Base-by-base conservation (phyloP, 2,888 invertebrate species). In the Eupeodes latifasciatus region DNA sequence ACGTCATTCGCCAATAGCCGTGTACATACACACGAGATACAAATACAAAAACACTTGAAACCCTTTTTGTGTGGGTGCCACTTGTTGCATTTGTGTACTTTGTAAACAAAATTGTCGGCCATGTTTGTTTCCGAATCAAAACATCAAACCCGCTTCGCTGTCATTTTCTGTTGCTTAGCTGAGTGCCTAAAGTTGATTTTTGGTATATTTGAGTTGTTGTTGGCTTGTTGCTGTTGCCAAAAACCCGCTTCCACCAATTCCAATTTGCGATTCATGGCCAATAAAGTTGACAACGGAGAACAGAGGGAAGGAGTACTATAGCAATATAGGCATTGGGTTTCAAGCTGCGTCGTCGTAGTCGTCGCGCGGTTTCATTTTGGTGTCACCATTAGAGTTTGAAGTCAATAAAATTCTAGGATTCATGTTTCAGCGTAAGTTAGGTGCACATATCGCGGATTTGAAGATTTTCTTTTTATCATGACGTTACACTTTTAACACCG, bases 31-130 rank as follows among this genome's bases (percentile, higher is more conserved):
- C 19, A 59, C 40, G 40, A 44, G 6, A 53, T 55, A 16, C 49
- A 51, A 69, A 55, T 27, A 79, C 79, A 72, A 72, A 40, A 40
- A 44, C 87, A 84, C 80, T 80, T 80, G 77, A 74, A 27, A 57
- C 19, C 19, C 67, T 51, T 80, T 81, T 74, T 80, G 87, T 87
- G 84, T 84, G 80, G 84, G 87, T 87, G 80, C 47, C 61, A 87
- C 87, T 83, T 87, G 87, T 87, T 87, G 87, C 83, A 71, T 62
- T 16, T 79, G 80, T 87, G 67, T 77, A 77, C 67, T 67, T 49
- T 77, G 83, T 87, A 84, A 84, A 87, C 84, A 87, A 9, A 44
- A 84, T 84, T 27, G 69, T 49, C 87, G 83, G 87, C 87, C 87
- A 87, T 87, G 40, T 81, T 87, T 84, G 87, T 87, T 84, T 87